A percentile compares a stretch with the other conserved stretches of the same genome.
Conservation (phyloP, 2,888 invertebrate species). For the Netelia fuscicornis region DNA sequence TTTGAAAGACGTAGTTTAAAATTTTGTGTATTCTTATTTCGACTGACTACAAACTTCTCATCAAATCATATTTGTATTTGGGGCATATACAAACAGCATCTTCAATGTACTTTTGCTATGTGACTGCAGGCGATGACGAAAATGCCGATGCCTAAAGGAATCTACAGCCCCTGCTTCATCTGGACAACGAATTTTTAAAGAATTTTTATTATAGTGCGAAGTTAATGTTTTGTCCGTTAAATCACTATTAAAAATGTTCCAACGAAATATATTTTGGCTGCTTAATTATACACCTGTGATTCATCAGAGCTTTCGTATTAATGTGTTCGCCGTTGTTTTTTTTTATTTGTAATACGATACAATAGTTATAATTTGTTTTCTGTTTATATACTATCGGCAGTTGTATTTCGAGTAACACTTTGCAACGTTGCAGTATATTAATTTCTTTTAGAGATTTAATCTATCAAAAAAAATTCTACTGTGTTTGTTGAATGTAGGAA, state of each 20-base stretch:
- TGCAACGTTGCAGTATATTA: constrained; percentile 6
- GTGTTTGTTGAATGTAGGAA: too few relatives aligned
- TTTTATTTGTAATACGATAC: constrained; percentile 33
- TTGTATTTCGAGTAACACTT: constrained; percentile 1
- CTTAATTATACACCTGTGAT: background rate
- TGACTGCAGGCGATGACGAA: background rate
- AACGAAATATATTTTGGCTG: background rate
- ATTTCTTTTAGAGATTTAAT: constrained; percentile 8
- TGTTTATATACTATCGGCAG: constrained; percentile 31
- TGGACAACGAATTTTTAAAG: background rate
- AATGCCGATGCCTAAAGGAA: background rate
- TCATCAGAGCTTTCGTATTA: background rate
- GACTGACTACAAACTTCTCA: too few relatives aligned
- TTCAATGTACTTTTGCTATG: background rate
- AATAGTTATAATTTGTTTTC: constrained; percentile 16
- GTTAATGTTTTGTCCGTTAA: too few relatives aligned
- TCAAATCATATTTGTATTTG: too few relatives aligned
- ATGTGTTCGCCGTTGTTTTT: background rate
- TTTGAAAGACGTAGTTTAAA: background rate
- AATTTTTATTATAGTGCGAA: background rate
- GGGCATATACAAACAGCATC: background rate
- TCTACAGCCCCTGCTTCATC: background rate
- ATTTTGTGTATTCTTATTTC: background rate
- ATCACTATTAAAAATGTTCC: constrained; percentile 8
- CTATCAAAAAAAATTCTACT: too few relatives aligned